phyloP scores from a whole-genome alignment of 1,140 invertebrate genomes.

The Notospermus geniculatus region DNA sequence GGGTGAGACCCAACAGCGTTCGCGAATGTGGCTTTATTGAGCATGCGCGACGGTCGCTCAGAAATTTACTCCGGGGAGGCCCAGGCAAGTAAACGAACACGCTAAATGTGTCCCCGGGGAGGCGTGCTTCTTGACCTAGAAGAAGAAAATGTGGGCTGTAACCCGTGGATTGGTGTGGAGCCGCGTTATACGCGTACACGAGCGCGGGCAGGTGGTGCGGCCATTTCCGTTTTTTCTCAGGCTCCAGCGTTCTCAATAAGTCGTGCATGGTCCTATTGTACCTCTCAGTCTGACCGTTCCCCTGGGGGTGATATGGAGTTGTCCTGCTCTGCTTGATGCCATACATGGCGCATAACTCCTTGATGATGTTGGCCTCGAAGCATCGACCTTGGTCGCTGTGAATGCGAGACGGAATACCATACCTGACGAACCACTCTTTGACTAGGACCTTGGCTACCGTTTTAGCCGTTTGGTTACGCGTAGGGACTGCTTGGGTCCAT shows the following conservation, averaged over 20 bases:
- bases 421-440: conserved; percentile 22
- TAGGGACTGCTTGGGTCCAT: conserved; percentile 22
- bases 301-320: conserved; percentile 27
- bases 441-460: conserved; percentile 24
- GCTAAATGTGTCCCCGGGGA: too few relatives aligned
- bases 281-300: conserved; percentile 24
- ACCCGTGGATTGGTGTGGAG: conserved; percentile 20
- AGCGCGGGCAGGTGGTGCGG: conserved; percentile 20
- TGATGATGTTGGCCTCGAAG: conserved; percentile 19
- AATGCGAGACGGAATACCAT: conserved; percentile 18
- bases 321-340: conserved; percentile 21
- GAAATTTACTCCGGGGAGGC: too few relatives aligned
- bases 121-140: conserved; percentile 17
- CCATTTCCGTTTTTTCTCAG: conserved; percentile 22
- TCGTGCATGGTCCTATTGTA: conserved; percentile 28
- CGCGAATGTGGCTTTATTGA: too few relatives aligned
- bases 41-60: too few relatives aligned
- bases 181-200: conserved; percentile 18
- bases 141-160: conserved; percentile 19
- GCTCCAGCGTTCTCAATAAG: conserved; percentile 22
- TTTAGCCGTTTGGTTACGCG: conserved; percentile 17
- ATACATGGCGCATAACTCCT: conserved; percentile 16
- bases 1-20: too few relatives aligned
- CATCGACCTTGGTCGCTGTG: conserved; percentile 23
- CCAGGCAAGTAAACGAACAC: too few relatives aligned